Evolutionary conservation across 2,113 vertebrate species (phyloP).

Genomic region (Erythrocercus mccallii): DNA sequence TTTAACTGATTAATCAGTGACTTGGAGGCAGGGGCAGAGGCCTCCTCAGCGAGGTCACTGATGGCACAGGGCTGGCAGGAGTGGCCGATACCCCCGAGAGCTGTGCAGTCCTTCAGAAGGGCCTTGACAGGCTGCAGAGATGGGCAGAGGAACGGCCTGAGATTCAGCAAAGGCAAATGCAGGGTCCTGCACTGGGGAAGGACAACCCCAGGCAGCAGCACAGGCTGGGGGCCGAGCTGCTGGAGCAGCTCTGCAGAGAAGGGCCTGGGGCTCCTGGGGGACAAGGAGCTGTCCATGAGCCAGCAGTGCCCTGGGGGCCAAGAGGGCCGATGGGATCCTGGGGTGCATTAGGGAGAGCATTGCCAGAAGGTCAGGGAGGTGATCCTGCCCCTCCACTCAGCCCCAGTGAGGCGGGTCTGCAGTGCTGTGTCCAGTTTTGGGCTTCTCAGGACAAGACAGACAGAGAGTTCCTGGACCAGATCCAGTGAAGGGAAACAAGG

Average conservation of each 20-base stretch:
- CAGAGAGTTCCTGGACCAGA: accelerated
- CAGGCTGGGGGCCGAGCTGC: background rate
- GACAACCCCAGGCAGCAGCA: background rate
- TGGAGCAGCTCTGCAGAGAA: background rate
- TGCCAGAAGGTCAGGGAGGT: background rate
- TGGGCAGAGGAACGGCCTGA: background rate
- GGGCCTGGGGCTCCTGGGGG: background rate
- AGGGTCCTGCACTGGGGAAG: background rate
- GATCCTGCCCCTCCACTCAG: background rate
- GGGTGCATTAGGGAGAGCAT: background rate
- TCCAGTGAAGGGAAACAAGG: background rate
- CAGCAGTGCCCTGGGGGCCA: background rate
- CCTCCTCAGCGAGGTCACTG: background rate
- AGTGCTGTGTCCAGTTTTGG: background rate
- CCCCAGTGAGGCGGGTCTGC: accelerated
- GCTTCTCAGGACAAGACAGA: background rate
- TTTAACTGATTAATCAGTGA: background rate
- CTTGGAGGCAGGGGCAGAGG: background rate
- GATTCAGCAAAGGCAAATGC: background rate
- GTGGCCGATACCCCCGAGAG: accelerated
- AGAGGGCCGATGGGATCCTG: background rate
- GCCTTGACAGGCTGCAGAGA: background rate
- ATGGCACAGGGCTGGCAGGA: background rate
- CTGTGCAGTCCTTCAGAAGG: background rate
- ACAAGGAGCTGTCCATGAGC: background rate